These are phyloP conservation scores for Falco naumanni DNA, from an alignment of 2,797 vertebrate species.

Conservation along the genomic window DNA sequence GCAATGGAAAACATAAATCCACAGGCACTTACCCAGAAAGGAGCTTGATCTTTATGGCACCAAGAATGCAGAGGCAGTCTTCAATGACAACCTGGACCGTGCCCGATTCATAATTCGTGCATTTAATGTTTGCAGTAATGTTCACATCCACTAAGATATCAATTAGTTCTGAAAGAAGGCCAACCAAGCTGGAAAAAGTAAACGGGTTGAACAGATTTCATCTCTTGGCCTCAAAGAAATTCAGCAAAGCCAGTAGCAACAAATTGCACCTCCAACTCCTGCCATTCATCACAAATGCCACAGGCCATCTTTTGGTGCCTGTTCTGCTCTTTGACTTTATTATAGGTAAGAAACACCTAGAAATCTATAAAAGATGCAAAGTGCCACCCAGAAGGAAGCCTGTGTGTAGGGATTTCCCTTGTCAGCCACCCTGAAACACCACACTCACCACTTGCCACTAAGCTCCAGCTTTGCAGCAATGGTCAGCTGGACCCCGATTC, in stretches of 20 bases:
- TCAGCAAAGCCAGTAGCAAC: neutral
- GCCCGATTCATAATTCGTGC: slow-evolving; percentile 3
- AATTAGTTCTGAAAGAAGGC: slow-evolving; percentile 18
- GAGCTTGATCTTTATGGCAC: slow-evolving; percentile 2
- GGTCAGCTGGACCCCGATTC: neutral
- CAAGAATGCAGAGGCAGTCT: slow-evolving; percentile 36
- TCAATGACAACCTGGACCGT: neutral
- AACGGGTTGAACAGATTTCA: neutral
- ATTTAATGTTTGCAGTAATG: neutral
- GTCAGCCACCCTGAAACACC: rapidly evolving
- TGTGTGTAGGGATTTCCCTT: rapidly evolving
- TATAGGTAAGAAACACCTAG: neutral
- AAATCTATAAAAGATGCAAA: neutral
- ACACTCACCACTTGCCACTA: slow-evolving; percentile 37
- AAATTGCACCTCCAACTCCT: neutral
- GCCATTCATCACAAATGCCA: neutral
- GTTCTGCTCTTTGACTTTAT: neutral
- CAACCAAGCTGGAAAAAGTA: slow-evolving; percentile 9
- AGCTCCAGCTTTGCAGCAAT: neutral
- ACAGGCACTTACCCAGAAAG: slow-evolving; percentile 34
- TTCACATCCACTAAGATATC: slow-evolving; percentile 24
- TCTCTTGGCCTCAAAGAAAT: neutral
- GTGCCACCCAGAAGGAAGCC: rapidly evolving
- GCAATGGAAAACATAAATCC: neutral
- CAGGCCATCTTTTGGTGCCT: too few species aligned